phyloP scores from a whole-genome alignment of 2,797 vertebrate genomes.

The Steatocranus sp. region DNA sequence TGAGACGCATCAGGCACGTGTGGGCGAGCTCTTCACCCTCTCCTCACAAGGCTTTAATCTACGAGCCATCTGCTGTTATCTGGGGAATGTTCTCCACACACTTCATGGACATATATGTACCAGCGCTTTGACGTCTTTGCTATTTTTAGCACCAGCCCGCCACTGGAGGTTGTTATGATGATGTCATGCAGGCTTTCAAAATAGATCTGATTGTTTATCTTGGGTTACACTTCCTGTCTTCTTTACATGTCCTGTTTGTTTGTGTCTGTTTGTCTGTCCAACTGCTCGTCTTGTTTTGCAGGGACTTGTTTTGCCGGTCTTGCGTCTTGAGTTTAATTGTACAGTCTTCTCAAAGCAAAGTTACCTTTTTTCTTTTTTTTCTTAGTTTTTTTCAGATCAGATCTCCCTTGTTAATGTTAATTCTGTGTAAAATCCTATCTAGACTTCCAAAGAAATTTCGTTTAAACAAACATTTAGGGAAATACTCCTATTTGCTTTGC shows the following conservation, averaged over 20 bases:
- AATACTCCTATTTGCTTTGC: background rate
- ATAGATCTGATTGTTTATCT: conserved; percentile 71
- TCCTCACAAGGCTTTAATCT: conserved; percentile 45
- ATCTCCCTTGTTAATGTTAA: background rate
- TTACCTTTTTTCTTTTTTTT: background rate
- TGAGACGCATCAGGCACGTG: conserved; percentile 11
- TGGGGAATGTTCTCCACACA: conserved; percentile 65
- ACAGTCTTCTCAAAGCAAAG: background rate
- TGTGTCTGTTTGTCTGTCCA: conserved; percentile 46
- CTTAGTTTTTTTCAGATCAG: background rate
- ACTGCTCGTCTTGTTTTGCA: conserved; percentile 1
- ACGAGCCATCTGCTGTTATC: conserved; percentile 68
- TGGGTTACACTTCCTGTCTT: conserved; percentile 38
- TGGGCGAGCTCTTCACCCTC: conserved; percentile 19
- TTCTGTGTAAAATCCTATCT: background rate
- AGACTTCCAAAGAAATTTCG: background rate
- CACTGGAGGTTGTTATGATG: conserved; percentile 60
- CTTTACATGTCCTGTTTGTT: conserved; percentile 58
- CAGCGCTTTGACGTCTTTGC: conserved; percentile 61
- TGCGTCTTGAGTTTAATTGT: background rate
- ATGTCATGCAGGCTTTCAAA: conserved; percentile 65
- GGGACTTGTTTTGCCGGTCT: background rate
- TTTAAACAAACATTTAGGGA: background rate
- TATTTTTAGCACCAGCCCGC: conserved; percentile 65
- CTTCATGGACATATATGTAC: conserved; percentile 79